Evolutionary conservation across 2,888 invertebrate genomes (phyloP), one percentile per base, ranked within the genome.

Genomic region (Lepidonotus clava): DNA sequence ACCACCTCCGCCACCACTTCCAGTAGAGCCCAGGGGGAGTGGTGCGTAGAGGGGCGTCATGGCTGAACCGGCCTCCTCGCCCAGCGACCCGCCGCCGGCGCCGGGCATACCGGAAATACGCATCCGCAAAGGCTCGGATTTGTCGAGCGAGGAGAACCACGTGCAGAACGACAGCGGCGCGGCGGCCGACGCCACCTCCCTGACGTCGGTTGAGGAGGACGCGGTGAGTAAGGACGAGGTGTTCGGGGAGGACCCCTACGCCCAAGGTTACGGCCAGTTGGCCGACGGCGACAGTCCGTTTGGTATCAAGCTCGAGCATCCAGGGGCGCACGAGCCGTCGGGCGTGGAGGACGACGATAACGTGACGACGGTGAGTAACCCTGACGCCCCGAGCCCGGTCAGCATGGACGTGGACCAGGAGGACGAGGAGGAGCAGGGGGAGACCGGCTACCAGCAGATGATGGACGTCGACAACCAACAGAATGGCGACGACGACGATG

Each of bases 21-120:
- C n/a, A 56, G 61, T 24, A 61, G 61, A 11, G 24, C 28, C 46
- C 28, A 28, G 61, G 61, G 46, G 61, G 61, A 28, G 28, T 18
- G 5, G 4, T 61, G 24, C 61, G 41, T 80, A n/a, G 18, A 40
- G 46, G 80, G 14, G 0, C 8, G 18, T 14, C 46, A 8, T 11
- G 5, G 46, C 80, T 8, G 14, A 41, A 14, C 32, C 11, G 46
- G n/a, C n/a, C n/a, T 24, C 32, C 80, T 41, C 46, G 46, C 24
- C 46, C 84, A 56, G 56, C 61, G 84, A 53, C 84, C 51, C 84
- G 41, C 51, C 38, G n/a, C 56, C 38, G 40, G 76, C 67, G 1
- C 66, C 40, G 40, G 53, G 53, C 53, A 84, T 87, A 32, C 87
- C 87, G 1, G 87, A 87, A 77, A 87, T 87, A 46, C 83, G 87